Percentiles rank a stretch among this genome's conserved stretches.
Conservation (phyloP, 1,140 invertebrate species). For the Stenopsyche tienmushanensis region DNA sequence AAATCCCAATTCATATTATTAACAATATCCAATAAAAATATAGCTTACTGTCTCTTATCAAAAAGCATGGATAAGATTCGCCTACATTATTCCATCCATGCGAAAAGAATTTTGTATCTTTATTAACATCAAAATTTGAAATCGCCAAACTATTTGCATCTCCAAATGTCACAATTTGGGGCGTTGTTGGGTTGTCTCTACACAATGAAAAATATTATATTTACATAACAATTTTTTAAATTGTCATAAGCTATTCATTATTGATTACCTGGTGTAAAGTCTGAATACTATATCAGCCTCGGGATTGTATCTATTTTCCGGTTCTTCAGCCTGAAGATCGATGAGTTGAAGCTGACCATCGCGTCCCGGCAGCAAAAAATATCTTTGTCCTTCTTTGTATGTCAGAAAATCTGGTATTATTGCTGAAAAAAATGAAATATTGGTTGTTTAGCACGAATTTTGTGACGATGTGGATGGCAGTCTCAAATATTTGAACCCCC, state of each 20-base stretch:
- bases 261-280: conserved; percentile 32
- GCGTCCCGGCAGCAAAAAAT: conserved; percentile 19
- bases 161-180: background rate
- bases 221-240: background rate
- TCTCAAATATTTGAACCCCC: background rate
- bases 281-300: conserved; percentile 24
- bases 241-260: background rate
- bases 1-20: no score
- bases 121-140: conserved; percentile 20
- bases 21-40: no score
- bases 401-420: background rate
- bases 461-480: background rate
- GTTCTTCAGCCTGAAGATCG: conserved; percentile 23
- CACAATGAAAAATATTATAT: background rate
- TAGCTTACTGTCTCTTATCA: no score
- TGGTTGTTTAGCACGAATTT: background rate
- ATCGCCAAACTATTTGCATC: background rate
- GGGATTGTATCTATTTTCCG: conserved; percentile 18
- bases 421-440: background rate
- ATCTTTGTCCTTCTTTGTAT: conserved; percentile 36
- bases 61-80: conserved; percentile 27
- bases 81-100: conserved; percentile 43
- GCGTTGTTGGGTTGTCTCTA: background rate
- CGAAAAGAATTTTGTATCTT: conserved; percentile 37
- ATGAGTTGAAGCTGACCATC: conserved; percentile 29